Conservation (phyloP, 2,797 vertebrate species). For the Gephyroberyx darwinii region DNA sequence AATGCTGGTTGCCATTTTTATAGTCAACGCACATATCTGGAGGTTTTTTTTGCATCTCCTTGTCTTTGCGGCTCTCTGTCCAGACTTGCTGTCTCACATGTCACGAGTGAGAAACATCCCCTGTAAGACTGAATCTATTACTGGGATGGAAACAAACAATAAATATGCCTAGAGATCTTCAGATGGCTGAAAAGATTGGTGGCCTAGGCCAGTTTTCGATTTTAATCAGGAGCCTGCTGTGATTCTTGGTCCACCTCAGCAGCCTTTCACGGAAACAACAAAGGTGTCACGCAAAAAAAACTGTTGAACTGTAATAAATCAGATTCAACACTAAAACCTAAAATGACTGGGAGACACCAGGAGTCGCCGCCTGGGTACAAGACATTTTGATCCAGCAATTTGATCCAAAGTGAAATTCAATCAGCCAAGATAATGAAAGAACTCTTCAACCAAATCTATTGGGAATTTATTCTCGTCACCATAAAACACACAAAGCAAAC, state of each 20-base stretch:
- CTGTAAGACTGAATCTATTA: constrained; percentile 56
- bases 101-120: constrained; percentile 44
- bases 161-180: constrained; percentile 53
- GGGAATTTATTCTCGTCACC: background rate
- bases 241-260: constrained; percentile 38
- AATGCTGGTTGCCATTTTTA: constrained; percentile 33
- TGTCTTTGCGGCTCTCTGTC: constrained; percentile 27
- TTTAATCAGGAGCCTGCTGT: constrained; percentile 52
- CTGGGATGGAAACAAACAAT: constrained; percentile 45
- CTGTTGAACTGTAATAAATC: constrained; percentile 34
- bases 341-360: constrained; percentile 20
- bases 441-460: constrained; percentile 10
- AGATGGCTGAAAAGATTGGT: constrained; percentile 49
- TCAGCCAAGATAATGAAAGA: constrained; percentile 12
- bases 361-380: background rate
- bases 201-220: constrained; percentile 34
- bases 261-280: background rate
- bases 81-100: constrained; percentile 42
- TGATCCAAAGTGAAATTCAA: constrained; percentile 23
- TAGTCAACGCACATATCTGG: constrained; percentile 32
- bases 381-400: constrained; percentile 11
- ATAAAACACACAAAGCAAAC: constrained; percentile 7
- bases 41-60: constrained; percentile 46
- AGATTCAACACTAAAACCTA: constrained; percentile 35
- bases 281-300: constrained; percentile 20